A percentile compares a stretch with the other conserved stretches of the same genome.
phyloP scores from a whole-genome alignment of 1,140 invertebrate species.

The Philopotamus ludificatus region DNA sequence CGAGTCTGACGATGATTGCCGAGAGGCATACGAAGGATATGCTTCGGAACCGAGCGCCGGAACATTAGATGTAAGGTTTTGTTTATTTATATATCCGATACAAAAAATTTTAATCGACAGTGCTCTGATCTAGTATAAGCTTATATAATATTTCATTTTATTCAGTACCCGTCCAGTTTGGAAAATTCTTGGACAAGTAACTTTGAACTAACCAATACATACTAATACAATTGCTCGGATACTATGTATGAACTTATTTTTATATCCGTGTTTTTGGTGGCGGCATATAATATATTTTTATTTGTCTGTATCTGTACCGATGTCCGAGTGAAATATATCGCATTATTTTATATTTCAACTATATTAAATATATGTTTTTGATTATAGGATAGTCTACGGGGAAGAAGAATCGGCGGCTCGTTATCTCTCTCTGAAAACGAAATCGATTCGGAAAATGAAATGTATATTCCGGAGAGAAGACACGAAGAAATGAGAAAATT shows the following conservation, averaged over 20 bases:
- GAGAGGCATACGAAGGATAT: constrained; percentile 78
- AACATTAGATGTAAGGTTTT: constrained; percentile 50
- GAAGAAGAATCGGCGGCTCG: constrained; percentile 68
- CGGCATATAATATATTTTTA: too few relatives aligned
- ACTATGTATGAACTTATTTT: too few relatives aligned
- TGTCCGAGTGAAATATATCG: too few relatives aligned
- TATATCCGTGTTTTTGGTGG: too few relatives aligned
- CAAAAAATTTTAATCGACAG: neutral
- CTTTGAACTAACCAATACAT: constrained; percentile 46
- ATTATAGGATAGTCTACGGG: constrained; percentile 57
- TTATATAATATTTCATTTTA: constrained; percentile 1
- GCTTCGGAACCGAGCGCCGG: constrained; percentile 72
- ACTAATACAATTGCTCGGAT: too few relatives aligned
- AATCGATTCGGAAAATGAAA: constrained; percentile 64
- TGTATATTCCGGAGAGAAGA: constrained; percentile 37
- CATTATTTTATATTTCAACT: neutral
- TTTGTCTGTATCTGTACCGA: neutral
- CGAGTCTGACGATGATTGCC: constrained; percentile 59
- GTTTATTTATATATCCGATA: neutral
- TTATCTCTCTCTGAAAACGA: constrained; percentile 78
- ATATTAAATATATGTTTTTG: constrained; percentile 42
- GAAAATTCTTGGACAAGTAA: constrained; percentile 55
- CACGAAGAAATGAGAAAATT: too few relatives aligned
- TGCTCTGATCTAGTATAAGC: neutral
- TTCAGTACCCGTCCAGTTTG: constrained; percentile 53